A percentile compares a stretch with the other conserved stretches of the same genome.
Evolutionary conservation across 2,888 invertebrate species (phyloP).

Genomic region (Colletes collaris): DNA sequence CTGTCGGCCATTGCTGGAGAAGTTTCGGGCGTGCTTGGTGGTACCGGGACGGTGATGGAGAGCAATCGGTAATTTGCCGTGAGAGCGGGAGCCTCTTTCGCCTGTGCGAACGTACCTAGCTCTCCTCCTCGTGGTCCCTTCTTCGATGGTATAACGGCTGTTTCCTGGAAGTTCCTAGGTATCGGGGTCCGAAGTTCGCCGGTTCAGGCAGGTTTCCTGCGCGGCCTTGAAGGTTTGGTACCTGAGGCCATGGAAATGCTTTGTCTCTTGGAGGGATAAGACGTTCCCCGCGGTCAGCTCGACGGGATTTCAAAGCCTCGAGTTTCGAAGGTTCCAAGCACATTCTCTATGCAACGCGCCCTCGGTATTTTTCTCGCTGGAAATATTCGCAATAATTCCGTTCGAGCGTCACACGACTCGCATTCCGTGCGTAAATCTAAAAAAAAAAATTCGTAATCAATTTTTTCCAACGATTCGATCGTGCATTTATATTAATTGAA

Average conservation of each 20-base stretch:
- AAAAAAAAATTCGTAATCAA: neutral
- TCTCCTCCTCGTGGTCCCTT: constrained; percentile 21
- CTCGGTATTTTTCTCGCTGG: neutral
- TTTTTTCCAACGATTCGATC: too few species aligned
- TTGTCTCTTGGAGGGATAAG: constrained; percentile 42
- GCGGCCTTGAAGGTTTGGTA: constrained; percentile 32
- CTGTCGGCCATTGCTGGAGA: constrained; percentile 15
- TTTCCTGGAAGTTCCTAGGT: constrained; percentile 49
- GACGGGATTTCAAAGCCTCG: neutral
- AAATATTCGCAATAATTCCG: neutral
- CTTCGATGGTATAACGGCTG: constrained; percentile 10
- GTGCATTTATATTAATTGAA: too few species aligned
- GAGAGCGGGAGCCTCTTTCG: constrained; percentile 10
- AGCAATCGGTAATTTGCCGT: constrained; percentile 15
- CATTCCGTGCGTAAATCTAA: neutral
- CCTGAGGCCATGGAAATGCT: constrained; percentile 41
- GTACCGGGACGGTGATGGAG: constrained; percentile 38
- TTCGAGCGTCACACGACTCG: neutral
- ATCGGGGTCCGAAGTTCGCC: constrained; percentile 31
- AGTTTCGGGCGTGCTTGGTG: constrained; percentile 28
- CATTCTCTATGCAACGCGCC: neutral
- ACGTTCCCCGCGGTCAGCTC: constrained; percentile 13
- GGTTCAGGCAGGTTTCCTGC: constrained; percentile 11
- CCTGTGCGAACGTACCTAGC: constrained; percentile 14
- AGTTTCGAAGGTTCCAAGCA: neutral